Evolutionary conservation across 2,797 vertebrate genomes (phyloP).

Genomic region (Poeciliopsis infans): DNA sequence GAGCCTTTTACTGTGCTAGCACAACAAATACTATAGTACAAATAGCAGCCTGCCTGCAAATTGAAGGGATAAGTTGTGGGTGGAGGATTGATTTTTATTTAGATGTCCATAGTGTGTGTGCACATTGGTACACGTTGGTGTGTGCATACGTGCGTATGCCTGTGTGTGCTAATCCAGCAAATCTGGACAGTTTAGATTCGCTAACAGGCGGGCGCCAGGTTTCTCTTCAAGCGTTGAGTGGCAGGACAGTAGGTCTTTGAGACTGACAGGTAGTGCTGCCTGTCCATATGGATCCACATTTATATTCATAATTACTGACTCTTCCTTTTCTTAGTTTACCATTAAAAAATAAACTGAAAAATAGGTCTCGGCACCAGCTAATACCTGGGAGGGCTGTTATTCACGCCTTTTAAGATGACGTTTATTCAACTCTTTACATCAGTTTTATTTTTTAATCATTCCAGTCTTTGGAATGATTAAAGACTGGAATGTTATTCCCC

Average conservation of each 20-base stretch:
- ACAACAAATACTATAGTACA: slow-evolving; percentile 24
- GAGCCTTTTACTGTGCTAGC: slow-evolving; percentile 11
- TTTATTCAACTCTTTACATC: not conserved
- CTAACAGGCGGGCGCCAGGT: slow-evolving; percentile 10
- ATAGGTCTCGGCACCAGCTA: not conserved
- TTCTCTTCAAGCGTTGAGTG: slow-evolving; percentile 51
- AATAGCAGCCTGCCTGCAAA: slow-evolving; percentile 27
- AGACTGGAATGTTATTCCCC: not conserved
- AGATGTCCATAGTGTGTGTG: slow-evolving; percentile 12
- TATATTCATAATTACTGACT: slow-evolving; percentile 19
- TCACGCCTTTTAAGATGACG: not conserved
- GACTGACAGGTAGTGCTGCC: slow-evolving; percentile 6
- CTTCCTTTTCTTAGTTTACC: not conserved
- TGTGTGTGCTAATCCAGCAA: slow-evolving; percentile 45
- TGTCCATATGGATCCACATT: slow-evolving; percentile 9
- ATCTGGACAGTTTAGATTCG: slow-evolving; percentile 49
- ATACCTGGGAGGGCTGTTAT: not conserved
- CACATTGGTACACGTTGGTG: not conserved
- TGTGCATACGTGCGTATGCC: not conserved
- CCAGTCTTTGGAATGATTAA: not conserved
- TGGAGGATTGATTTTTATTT: slow-evolving; percentile 44
- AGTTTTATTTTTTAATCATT: not conserved
- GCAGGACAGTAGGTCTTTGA: slow-evolving; percentile 34
- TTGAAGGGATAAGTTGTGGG: slow-evolving; percentile 31
- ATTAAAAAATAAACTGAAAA: not conserved